These are phyloP conservation scores for Sphaeramia orbicularis DNA, from an alignment of 2,797 vertebrate genomes.

Conservation along the genomic window DNA sequence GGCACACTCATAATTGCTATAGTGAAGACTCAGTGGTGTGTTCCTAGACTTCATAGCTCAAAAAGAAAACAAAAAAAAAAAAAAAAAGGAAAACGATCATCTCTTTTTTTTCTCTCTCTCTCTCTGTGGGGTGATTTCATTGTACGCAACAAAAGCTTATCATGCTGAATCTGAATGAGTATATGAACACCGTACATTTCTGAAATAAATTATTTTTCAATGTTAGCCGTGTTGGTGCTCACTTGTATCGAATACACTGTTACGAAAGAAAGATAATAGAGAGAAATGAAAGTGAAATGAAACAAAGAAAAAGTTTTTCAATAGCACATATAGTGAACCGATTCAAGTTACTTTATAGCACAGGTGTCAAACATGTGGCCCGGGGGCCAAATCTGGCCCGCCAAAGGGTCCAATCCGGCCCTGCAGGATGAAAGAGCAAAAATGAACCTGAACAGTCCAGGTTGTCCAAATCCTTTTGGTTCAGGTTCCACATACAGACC, in stretches of 20 bases:
- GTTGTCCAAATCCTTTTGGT: no score
- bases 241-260: neutral
- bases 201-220: conserved; percentile 87
- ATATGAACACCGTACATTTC: conserved; percentile 86
- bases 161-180: conserved; percentile 84
- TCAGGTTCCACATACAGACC: no score
- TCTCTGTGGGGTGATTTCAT: conserved; percentile 83
- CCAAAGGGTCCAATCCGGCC: no score
- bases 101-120: conserved; percentile 56
- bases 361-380: no score
- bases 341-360: no score
- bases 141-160: conserved; percentile 80
- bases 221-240: conserved; percentile 65
- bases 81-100: conserved; percentile 31
- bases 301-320: no score
- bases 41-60: conserved; percentile 74
- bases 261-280: neutral
- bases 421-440: no score
- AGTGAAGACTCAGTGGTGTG: conserved; percentile 79
- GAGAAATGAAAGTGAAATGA: neutral
- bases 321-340: no score
- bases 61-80: conserved; percentile 41
- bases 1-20: conserved; percentile 69
- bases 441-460: no score
- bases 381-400: no score